phyloP scores from a whole-genome alignment of 2,113 vertebrate species.

The Poicephalus meyeri region DNA sequence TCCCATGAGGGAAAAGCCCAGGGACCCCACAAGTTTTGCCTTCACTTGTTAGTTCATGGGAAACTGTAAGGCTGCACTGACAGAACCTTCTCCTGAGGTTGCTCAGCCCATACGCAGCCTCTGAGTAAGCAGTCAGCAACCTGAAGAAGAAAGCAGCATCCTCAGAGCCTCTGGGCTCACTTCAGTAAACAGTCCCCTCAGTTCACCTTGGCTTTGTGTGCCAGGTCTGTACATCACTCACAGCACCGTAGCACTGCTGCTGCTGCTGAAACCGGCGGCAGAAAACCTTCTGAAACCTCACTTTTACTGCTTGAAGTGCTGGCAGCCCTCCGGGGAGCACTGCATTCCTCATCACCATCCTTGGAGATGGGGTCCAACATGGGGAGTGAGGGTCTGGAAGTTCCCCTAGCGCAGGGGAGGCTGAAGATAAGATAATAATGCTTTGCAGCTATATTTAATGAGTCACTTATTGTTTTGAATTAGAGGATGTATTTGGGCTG shows the following conservation, averaged over 20 bases:
- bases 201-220: neutral
- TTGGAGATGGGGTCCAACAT: neutral
- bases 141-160: neutral
- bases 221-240: neutral
- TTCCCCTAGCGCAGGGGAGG: neutral
- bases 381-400: neutral
- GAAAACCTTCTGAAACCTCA: neutral
- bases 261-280: neutral
- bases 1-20: neutral
- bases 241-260: neutral
- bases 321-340: neutral
- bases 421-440: too few relatives aligned
- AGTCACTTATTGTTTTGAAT: too few relatives aligned
- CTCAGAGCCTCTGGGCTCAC: neutral
- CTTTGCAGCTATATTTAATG: too few relatives aligned
- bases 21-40: neutral
- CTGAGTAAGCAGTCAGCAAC: neutral
- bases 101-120: neutral
- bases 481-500: too few relatives aligned
- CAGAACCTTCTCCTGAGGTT: neutral
- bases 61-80: neutral
- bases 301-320: neutral
- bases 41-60: neutral
- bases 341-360: fast-evolving
- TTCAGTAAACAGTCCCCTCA: neutral